Evolutionary conservation across 2,888 invertebrate genomes (phyloP), one percentile per base, ranked within the genome.

Genomic region (Campoplex capitator): DNA sequence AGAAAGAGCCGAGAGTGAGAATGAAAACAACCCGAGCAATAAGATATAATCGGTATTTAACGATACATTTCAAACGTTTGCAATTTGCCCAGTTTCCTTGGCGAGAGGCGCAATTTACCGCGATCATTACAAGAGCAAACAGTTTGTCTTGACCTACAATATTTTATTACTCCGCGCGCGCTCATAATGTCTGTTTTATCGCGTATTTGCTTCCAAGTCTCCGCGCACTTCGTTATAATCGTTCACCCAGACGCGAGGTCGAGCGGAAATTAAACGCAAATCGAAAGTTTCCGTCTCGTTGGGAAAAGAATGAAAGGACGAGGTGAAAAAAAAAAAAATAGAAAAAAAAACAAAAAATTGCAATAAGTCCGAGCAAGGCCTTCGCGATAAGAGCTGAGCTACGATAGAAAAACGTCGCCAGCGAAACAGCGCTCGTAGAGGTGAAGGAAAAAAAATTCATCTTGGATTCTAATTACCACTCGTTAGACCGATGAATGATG

Each of bases 161-260:
- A 80, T 80, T 81, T 74, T 74, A 81, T 81, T 74, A 73, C 73
- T 32, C 65, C 18, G 32, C 42, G 32, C 42, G 23, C n/a, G 38
- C 67, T 73, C 65, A 48, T 81, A 82, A 83, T 54, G 76, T 76
- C 68, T 77, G 42, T 76, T 83, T 83, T 71, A 71, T 38, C 48
- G 23, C 3, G 51, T 54, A 38, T n/a, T 18, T 32, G 32, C 70
- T 23, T 13, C 13, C 67, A 38, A 38, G 78, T 16, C 48, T 51
- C 81, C 84, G 62, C 90, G 32, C 90, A 88, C 88, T 88, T 88
- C 79, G 68, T 58, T 70, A 77, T 81, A 82, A 74, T 80, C 70
- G 62, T 16, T 67, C 45, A 77, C 16, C n/a, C 32, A 67, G 28
- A 45, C 70, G 32, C 84, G 84, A 81, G 74, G 81, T 81, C 77